These are phyloP conservation scores for Allygus modestus DNA, from an alignment of 2,888 invertebrate genomes.

Conservation along the genomic window DNA sequence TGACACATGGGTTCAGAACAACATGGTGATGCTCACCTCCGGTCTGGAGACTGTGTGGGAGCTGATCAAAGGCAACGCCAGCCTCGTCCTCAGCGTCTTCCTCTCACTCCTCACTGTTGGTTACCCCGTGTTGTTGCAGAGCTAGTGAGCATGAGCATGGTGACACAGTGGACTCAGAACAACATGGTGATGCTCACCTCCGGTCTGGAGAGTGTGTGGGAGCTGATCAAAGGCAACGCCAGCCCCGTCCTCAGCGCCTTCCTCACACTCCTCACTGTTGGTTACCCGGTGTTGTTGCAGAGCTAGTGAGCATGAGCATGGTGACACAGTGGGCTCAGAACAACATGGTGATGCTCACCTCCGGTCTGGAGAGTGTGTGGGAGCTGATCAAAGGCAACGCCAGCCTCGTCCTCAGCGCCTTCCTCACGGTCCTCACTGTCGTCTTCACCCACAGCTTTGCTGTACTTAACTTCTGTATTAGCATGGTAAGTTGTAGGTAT, in stretches of 20 bases:
- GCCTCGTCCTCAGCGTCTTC: constrained; percentile 88
- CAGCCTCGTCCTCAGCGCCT: constrained; percentile 88
- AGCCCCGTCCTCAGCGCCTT: too few species aligned
- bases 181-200: too few species aligned
- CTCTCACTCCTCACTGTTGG: constrained; percentile 91
- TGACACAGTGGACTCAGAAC: too few species aligned
- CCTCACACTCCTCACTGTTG: too few species aligned
- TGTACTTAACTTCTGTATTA: constrained; percentile 90
- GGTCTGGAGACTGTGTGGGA: constrained; percentile 94
- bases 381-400: constrained; percentile 95
- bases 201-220: too few species aligned
- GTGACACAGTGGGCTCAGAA: constrained; percentile 90
- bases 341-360: constrained; percentile 92
- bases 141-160: too few species aligned
- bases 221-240: too few species aligned
- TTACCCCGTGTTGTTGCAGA: constrained; percentile 79
- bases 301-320: constrained; percentile 84
- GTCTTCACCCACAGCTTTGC: constrained; percentile 94
- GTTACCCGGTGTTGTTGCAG: too few species aligned
- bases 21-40: constrained; percentile 92
- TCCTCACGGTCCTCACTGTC: constrained; percentile 92
- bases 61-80: constrained; percentile 93
- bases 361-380: constrained; percentile 93
- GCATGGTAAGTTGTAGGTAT: constrained; percentile 80
- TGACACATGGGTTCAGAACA: constrained; percentile 93